A percentile compares a stretch with the other conserved stretches of the same genome.
Conservation (phyloP, 2,113 vertebrate genomes). For the Rousettus leschenaultii region DNA sequence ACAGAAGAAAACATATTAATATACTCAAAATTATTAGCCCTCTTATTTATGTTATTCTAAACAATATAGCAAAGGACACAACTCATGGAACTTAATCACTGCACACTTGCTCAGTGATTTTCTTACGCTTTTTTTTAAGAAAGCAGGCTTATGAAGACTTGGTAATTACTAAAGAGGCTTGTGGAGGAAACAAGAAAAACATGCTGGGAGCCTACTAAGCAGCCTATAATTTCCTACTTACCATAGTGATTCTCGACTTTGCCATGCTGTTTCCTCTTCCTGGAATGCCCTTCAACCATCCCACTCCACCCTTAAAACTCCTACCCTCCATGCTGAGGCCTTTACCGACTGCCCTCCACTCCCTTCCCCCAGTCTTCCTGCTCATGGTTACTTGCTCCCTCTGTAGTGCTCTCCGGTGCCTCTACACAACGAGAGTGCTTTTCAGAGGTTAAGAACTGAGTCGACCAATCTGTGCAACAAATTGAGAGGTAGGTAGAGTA, state of each 20-base stretch:
- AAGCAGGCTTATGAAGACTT: neutral
- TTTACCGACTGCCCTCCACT: neutral
- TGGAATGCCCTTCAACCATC: neutral
- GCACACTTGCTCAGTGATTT: neutral
- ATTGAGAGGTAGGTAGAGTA: neutral
- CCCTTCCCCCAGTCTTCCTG: rapidly evolving
- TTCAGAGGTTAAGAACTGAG: neutral
- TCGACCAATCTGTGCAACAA: too few relatives aligned
- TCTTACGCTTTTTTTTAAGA: neutral
- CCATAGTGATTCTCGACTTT: neutral
- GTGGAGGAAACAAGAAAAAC: neutral
- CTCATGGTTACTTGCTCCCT: too few relatives aligned
- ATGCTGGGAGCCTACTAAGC: neutral
- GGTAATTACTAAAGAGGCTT: neutral
- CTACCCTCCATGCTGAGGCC: neutral
- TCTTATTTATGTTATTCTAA: neutral
- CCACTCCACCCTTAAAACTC: neutral
- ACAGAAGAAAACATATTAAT: neutral
- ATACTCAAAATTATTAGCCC: neutral
- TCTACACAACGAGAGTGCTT: rapidly evolving
- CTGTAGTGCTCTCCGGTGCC: too few relatives aligned
- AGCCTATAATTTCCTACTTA: neutral
- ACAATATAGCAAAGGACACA: neutral
- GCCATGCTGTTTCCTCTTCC: neutral
- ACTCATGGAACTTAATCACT: neutral